Base-by-base conservation (phyloP, 2,113 vertebrate genomes). In the Apistogramma diplotaenia region DNA sequence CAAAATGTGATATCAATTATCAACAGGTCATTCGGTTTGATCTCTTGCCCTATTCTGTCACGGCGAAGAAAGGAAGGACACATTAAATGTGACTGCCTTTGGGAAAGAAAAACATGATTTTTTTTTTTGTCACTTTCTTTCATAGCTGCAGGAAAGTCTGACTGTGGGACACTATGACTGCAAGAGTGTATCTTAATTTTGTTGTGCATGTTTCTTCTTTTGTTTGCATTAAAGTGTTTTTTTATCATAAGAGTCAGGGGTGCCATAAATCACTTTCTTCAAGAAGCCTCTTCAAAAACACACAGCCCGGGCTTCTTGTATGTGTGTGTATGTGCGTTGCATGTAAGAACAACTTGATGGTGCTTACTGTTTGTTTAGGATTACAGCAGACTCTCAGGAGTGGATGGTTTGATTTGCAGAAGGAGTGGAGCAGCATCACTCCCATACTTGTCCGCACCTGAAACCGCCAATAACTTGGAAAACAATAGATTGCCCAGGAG, bases 1-100 rank as follows among this genome's bases (percentile, higher is more conserved):
- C 85, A 87, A 87, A 92, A 94, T 83, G 80, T 10, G 37, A 89
- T 91, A 88, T 91, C 86, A 91, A 89, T 94, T 92, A 91, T 91
- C 91, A 88, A 73, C 92, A 87, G 90, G 93, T 93, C 88, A 85
- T 87, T 87, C 75, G 15, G 62, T 83, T 92, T 93, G 85, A 94
- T 92, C 91, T 90, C 35, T 75, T 72, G 84, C 83, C 65, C 82
- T 25, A 53, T 61, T 75, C 82, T 85, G 33, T 57, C 58, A 76
- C 40, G 35, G 75, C 58, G 74, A 87, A 85, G 49, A 65, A 79
- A 46, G 78, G 29, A 57, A 12, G 3, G 11, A 23, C 56, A 73
- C 43, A n/a, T 4, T 54, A 33, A 40, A 79, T 78, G 10, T 43
- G 21, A 76, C 57, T 65, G 79, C 21, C 31, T 58, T 56, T 49